Conservation (phyloP, 2,113 vertebrate species). For the Entomyzon cyanotis region DNA sequence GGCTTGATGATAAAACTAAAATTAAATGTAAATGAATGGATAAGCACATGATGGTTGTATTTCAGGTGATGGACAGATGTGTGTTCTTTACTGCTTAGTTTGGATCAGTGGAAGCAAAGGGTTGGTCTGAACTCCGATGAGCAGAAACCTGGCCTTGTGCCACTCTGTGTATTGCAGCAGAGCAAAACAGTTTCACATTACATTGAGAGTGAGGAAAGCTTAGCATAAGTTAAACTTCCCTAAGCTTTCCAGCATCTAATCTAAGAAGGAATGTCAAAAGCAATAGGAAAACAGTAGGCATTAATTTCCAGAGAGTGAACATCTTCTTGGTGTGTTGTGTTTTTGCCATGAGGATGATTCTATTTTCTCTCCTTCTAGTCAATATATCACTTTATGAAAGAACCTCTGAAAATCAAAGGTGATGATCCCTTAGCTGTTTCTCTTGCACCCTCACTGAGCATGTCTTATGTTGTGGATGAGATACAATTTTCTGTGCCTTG, state of each 20-base stretch:
- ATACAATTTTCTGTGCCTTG: not conserved
- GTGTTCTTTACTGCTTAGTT: not conserved
- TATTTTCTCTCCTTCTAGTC: not conserved
- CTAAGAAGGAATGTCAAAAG: not conserved
- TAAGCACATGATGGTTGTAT: not conserved
- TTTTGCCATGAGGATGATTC: not conserved
- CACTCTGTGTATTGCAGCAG: not conserved
- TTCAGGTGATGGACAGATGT: not conserved
- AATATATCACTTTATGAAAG: not conserved
- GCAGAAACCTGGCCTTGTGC: not conserved
- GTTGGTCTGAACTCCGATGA: not conserved
- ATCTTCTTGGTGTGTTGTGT: not conserved
- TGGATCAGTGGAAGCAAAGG: not conserved
- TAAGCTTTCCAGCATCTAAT: not conserved
- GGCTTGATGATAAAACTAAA: not conserved
- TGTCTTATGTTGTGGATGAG: not conserved
- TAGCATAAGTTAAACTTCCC: not conserved
- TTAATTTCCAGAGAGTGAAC: not conserved
- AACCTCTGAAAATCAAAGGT: not conserved
- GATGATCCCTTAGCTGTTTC: not conserved
- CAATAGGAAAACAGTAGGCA: not conserved
- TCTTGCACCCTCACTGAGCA: not conserved
- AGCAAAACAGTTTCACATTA: not conserved
- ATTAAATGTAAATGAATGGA: not conserved
- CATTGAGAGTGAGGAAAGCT: not conserved